Evolutionary conservation across 2,797 vertebrate genomes (phyloP), one percentile per base, ranked within the genome.

Genomic region (Pangasius krempfi): DNA sequence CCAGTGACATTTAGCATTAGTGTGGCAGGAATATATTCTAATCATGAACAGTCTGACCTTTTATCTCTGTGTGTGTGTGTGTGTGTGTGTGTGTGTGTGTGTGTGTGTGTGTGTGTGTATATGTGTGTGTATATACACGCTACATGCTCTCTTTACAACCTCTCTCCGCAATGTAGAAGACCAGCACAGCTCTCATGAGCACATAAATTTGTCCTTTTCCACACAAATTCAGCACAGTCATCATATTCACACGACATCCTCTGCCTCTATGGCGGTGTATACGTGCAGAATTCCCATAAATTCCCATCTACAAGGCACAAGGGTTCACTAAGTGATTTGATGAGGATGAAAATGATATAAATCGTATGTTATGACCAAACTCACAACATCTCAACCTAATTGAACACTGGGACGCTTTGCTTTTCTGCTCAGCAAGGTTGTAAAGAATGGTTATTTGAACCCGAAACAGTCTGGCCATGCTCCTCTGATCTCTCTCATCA

Each of bases 21-120:
- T 44, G 56, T 44, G 33, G 22, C 2, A 6, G 80, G n/a, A 56
- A 54, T 79, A 20, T 56, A 79, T 56, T 52, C 76, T 56, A 79
- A 33, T 79, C 76, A 56, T 56, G 50, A 80, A 10, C 52, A 56
- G 8, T 20, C 76, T 80, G 78, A 79, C 50, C 76, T 79, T 79
- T 52, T 52, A 18, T 50, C 12, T 52, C 1, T n/a, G 9, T 27
- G 18, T 70, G 30, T 70, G n/a, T 70, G 66, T 70, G 27, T 13
- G 62, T n/a, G 64, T 70, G 68, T 70, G 68, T 37, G 37, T 73
- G 70, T 47, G 27, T 13, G 62, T n/a, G 62, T 70, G 66, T 70
- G 66, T 33, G 37, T 73, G 70, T 47, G 25, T 13, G 62, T n/a
- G 64, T 72, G 68, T 40, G 68, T 37, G 33, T 44, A 9, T 4